These are phyloP conservation scores for Apolygus lucorum DNA, from an alignment of 1,140 invertebrate genomes.

Conservation along the genomic window DNA sequence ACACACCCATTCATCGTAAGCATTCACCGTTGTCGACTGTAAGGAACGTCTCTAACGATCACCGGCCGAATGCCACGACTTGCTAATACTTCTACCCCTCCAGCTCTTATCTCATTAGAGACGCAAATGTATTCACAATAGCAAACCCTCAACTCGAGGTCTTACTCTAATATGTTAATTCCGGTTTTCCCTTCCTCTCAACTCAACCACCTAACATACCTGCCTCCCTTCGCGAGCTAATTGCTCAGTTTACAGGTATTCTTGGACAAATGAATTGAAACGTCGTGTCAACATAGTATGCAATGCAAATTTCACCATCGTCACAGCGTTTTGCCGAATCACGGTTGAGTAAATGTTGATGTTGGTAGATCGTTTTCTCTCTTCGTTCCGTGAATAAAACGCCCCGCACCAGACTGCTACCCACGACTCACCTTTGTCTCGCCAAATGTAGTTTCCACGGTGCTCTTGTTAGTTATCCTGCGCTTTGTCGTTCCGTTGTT, in stretches of 20 bases:
- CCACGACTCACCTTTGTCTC: too few species aligned
- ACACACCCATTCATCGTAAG: too few species aligned
- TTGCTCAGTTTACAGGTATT: neutral
- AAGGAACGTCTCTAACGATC: too few species aligned
- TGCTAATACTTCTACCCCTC: neutral
- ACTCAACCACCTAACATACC: neutral
- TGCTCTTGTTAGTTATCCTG: too few species aligned
- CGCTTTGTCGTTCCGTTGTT: too few species aligned
- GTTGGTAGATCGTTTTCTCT: neutral
- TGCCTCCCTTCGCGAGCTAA: constrained; percentile 4
- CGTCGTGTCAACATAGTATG: neutral
- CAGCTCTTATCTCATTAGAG: neutral
- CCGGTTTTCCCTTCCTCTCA: constrained; percentile 3
- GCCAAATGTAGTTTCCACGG: too few species aligned
- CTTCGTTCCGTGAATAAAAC: too few species aligned
- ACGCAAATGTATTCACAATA: constrained; percentile 13
- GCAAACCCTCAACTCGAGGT: neutral
- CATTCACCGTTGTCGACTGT: too few species aligned
- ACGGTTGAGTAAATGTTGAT: neutral
- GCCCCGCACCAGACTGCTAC: too few species aligned
- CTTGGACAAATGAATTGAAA: neutral
- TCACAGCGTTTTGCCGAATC: neutral
- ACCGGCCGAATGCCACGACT: neutral
- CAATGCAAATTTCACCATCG: neutral
- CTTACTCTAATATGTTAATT: constrained; percentile 16